Evolutionary conservation across 2,888 invertebrate genomes (phyloP).

Genomic region (Ormyrus labotus): DNA sequence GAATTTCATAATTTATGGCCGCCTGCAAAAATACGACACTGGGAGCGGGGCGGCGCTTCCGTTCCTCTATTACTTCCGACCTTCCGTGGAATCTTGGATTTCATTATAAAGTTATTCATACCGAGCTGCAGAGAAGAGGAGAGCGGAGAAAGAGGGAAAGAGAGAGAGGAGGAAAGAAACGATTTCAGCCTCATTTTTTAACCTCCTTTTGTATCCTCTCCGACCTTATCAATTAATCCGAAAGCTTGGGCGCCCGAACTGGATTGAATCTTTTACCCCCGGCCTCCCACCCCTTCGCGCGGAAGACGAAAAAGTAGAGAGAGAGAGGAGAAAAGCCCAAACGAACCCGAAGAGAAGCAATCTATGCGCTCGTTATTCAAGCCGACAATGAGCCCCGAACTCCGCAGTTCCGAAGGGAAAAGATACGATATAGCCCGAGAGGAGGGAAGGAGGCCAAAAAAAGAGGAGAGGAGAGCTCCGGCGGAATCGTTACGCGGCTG

Average conservation of each 20-base stretch:
- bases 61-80: constrained; percentile 31
- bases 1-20: constrained; percentile 51
- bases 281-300: neutral
- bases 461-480: neutral
- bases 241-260: constrained; percentile 34
- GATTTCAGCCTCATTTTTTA: constrained; percentile 38
- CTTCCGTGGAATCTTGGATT: constrained; percentile 23
- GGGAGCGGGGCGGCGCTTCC: constrained; percentile 13
- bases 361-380: constrained; percentile 56
- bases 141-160: neutral
- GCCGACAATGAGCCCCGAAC: constrained; percentile 54
- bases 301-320: neutral
- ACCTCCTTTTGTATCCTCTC: constrained; percentile 33
- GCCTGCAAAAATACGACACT: constrained; percentile 35
- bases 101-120: constrained; percentile 54
- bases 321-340: neutral
- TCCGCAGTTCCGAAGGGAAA: constrained; percentile 26
- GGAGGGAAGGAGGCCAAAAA: neutral
- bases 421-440: constrained; percentile 10
- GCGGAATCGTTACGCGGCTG: constrained; percentile 49
- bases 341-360: constrained; percentile 43
- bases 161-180: neutral
- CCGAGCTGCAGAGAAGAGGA: no score
- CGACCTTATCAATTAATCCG: constrained; percentile 56
- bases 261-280: constrained; percentile 45